These are phyloP conservation scores for Coenonympha glycerion DNA, from an alignment of 2,888 invertebrate species.

Conservation along the genomic window DNA sequence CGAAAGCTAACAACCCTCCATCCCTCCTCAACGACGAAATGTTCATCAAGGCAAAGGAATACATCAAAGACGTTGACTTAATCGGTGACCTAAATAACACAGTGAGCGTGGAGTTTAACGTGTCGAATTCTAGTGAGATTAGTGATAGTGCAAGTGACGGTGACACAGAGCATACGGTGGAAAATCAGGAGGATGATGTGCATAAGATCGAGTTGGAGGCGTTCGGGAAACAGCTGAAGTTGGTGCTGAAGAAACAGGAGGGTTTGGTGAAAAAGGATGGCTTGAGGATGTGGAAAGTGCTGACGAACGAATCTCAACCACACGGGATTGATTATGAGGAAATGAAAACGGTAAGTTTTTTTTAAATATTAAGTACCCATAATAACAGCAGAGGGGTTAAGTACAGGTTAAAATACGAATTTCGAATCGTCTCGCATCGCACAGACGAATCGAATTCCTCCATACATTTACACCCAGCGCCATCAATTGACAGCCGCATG, in stretches of 20 bases:
- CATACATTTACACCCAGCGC: too few species aligned
- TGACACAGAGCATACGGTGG: constrained; percentile 51
- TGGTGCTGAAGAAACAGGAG: constrained; percentile 84
- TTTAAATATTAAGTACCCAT: not conserved
- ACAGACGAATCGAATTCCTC: too few species aligned
- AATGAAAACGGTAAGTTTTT: constrained; percentile 79
- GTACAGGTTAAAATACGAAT: too few species aligned
- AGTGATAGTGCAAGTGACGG: constrained; percentile 39
- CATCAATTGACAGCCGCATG: too few species aligned
- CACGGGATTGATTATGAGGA: constrained; percentile 88
- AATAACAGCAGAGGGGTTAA: too few species aligned
- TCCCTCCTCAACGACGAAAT: constrained; percentile 66
- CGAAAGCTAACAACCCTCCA: constrained; percentile 52
- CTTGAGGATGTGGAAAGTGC: constrained; percentile 87
- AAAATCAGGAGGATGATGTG: constrained; percentile 69
- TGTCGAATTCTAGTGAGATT: constrained; percentile 59
- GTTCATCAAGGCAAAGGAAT: constrained; percentile 55
- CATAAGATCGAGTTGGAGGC: constrained; percentile 84
- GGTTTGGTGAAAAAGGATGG: constrained; percentile 86
- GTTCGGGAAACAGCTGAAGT: constrained; percentile 84
- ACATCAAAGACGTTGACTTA: constrained; percentile 61
- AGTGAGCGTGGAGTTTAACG: constrained; percentile 61
- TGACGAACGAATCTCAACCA: constrained; percentile 84
- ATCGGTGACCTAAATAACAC: constrained; percentile 64
- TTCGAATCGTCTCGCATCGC: too few species aligned